These are phyloP conservation scores for Rattus norvegicus DNA, from an alignment of 2,113 vertebrate species.

Conservation along the genomic window GRCr8 NC_086019.1:210345501-210346000, in stretches of 20 bases:
- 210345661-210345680: background rate
- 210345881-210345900: slow-evolving; percentile 16
- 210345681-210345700: slow-evolving; percentile 30
- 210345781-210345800: background rate
- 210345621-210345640: background rate
- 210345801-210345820: background rate
- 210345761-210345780: slow-evolving; percentile 70
- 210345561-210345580: background rate
- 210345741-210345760: slow-evolving; percentile 69
- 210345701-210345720: slow-evolving; percentile 47
- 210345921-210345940: slow-evolving; percentile 75
- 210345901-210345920: slow-evolving; percentile 63
- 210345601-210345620: background rate
- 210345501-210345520: background rate
- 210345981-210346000: slow-evolving; percentile 43
- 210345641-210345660: background rate
- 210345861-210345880: slow-evolving; percentile 63
- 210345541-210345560: background rate
- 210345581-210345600: background rate
- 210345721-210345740: slow-evolving; percentile 53
- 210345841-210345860: background rate
- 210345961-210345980: slow-evolving; percentile 65
- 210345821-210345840: background rate
- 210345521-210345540: slow-evolving; percentile 35
- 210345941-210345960: slow-evolving; percentile 75